Percentiles rank a stretch among this genome's conserved stretches.
These are phyloP conservation scores for Brachionus rotundiformis DNA, from an alignment of 1,140 invertebrate genomes.

Conservation along the genomic window DNA sequence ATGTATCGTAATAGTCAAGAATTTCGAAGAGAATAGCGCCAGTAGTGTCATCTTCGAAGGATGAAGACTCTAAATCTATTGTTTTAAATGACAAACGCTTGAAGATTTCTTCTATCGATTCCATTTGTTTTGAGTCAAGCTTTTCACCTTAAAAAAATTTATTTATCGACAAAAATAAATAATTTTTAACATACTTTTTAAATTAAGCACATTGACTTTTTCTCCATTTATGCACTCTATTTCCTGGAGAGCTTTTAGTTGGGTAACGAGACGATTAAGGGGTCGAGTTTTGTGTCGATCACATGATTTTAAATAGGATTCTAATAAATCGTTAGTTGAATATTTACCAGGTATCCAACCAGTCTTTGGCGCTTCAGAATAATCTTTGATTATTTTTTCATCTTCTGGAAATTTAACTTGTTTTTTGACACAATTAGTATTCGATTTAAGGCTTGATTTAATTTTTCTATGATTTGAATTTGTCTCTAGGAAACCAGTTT, in stretches of 20 bases:
- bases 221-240: conserved; percentile 41
- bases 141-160: conserved; percentile 63
- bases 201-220: conserved; percentile 51
- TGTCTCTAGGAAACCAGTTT: not conserved
- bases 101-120: conserved; percentile 76
- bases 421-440: not conserved
- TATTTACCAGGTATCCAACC: conserved; percentile 47
- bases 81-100: conserved; percentile 73
- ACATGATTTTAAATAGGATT: conserved; percentile 33
- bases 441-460: conserved; percentile 6
- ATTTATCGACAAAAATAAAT: not conserved
- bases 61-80: conserved; percentile 71
- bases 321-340: conserved; percentile 20
- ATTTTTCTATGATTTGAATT: not conserved
- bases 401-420: conserved; percentile 48
- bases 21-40: conserved; percentile 77
- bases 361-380: conserved; percentile 21
- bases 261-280: conserved; percentile 11
- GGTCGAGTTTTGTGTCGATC: conserved; percentile 20
- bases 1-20: conserved; percentile 86
- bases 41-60: conserved; percentile 52
- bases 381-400: conserved; percentile 42
- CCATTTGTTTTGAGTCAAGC: conserved; percentile 69
- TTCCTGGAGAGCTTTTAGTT: conserved; percentile 43
- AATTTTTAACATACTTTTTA: conserved; percentile 30